Evolutionary conservation across 1,140 invertebrate genomes (phyloP).

Genomic region (Solen grandis): DNA sequence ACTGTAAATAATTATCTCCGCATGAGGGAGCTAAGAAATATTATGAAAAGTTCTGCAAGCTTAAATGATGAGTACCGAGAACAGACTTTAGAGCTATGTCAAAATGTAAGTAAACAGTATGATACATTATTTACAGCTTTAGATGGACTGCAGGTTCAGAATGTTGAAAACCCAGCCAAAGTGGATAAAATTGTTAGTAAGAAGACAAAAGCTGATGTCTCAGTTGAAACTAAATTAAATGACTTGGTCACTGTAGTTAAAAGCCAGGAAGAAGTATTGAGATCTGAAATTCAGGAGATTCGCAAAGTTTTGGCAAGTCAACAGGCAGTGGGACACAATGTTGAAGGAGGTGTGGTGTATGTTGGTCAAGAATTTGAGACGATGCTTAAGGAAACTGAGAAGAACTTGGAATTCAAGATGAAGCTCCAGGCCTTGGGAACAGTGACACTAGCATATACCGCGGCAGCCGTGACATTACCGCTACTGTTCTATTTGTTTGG

Average conservation of each 20-base stretch:
- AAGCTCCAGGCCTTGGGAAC: constrained; percentile 74
- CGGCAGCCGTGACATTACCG: constrained; percentile 71
- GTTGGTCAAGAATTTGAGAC: constrained; percentile 74
- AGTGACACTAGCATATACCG: constrained; percentile 72
- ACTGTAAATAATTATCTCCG: constrained; percentile 86
- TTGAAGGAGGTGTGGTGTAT: constrained; percentile 69
- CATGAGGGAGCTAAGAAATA: constrained; percentile 85
- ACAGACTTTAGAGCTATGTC: constrained; percentile 59
- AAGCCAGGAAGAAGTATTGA: constrained; percentile 61
- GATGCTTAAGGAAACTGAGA: constrained; percentile 69
- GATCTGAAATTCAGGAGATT: constrained; percentile 62
- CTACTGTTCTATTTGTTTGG: constrained; percentile 72
- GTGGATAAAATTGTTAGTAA: no score
- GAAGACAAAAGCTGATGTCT: neutral
- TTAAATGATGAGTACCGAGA: constrained; percentile 63
- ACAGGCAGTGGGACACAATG: constrained; percentile 7
- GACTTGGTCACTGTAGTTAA: constrained; percentile 66
- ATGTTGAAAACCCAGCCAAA: neutral
- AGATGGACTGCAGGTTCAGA: constrained; percentile 56
- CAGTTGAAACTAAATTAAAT: constrained; percentile 62
- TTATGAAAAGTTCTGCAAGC: constrained; percentile 82
- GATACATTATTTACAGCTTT: constrained; percentile 69
- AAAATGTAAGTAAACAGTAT: constrained; percentile 67
- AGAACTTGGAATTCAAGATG: constrained; percentile 77
- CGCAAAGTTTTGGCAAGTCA: constrained; percentile 56